These are phyloP conservation scores for Zeuzera pyrina DNA, from an alignment of 2,888 invertebrate genomes.

Conservation along the genomic window DNA sequence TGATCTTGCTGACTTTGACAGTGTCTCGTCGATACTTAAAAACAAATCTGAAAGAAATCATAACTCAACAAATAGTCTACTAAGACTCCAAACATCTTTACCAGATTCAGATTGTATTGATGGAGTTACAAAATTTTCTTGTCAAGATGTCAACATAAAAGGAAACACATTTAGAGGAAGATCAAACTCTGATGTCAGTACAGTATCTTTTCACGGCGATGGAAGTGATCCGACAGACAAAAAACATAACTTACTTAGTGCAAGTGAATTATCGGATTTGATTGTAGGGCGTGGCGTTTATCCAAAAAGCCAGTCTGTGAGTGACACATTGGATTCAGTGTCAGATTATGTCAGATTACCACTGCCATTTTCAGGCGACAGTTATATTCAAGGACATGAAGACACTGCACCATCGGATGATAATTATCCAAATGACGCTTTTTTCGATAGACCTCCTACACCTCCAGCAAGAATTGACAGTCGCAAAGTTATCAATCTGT, in stretches of 20 bases:
- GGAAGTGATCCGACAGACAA: slow-evolving; percentile 91
- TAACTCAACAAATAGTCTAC: slow-evolving; percentile 31
- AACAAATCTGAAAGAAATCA: slow-evolving; percentile 62
- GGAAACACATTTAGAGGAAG: slow-evolving; percentile 74
- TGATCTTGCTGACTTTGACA: slow-evolving; percentile 63
- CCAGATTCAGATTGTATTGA: slow-evolving; percentile 67
- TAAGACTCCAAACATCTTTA: slow-evolving; percentile 32
- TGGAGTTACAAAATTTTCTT: slow-evolving; percentile 43
- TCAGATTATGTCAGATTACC: slow-evolving; percentile 91
- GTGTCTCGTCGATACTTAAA: slow-evolving; percentile 63
- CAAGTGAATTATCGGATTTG: slow-evolving; percentile 86
- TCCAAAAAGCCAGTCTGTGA: slow-evolving; percentile 81
- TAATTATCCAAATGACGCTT: slow-evolving; percentile 58
- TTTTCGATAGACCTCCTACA: slow-evolving; percentile 75
- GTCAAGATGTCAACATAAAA: slow-evolving; percentile 58
- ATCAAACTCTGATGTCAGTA: slow-evolving; percentile 86
- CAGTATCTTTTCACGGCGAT: slow-evolving; percentile 88
- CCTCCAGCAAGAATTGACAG: slow-evolving; percentile 82
- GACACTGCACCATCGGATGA: slow-evolving; percentile 75
- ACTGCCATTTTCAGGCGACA: slow-evolving; percentile 69
- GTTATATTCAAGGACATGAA: slow-evolving; percentile 73
- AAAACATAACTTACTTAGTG: slow-evolving; percentile 82
- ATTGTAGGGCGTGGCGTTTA: slow-evolving; percentile 87
- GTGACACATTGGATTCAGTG: slow-evolving; percentile 89
- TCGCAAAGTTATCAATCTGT: slow-evolving; percentile 55